Base-by-base conservation (phyloP, 2,797 vertebrate genomes). In the Streptopelia turtur region DNA sequence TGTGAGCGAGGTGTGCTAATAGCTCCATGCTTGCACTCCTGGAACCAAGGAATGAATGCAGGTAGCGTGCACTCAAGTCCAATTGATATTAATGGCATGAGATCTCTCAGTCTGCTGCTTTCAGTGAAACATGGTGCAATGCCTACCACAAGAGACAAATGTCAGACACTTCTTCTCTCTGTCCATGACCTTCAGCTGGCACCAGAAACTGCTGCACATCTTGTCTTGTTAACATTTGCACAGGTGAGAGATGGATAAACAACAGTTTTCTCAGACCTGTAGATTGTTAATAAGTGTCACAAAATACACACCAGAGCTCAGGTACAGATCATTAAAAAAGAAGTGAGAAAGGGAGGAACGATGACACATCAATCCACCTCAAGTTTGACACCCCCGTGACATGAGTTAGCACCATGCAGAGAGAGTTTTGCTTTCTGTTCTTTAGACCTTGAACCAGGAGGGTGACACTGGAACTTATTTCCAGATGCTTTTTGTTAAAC, bases 301-400 rank as follows among this genome's bases (percentile, higher is more conserved):
- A 92, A 94, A 96, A 97, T 59, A 94, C 74, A 95, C 85, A 90
- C 60, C 6, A n/a, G 90, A 80, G 75, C 82, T 97, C 92, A 95
- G 93, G 92, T 90, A 93, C 82, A 95, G 87, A 94, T 97, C 95
- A 93, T 97, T 98, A 97, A 93, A 97, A 92, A 84, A 64, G 91
- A 78, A 95, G 76, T n/a, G 87, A 82, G 95, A 96, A 97, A 91
- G 84, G 91, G 85, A 96, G 57, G 77, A 96, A 96, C 89, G 96
- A 96, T 75, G 60, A 77, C 78, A 85, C 25, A 83, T 94, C 95
- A 96, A 83, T 97, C 59, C 85, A 94, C 33, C 60, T 90, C 69
- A 80, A 90, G 39, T 87, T 61, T 95, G 92, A 93, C 84, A 95
- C n/a, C 60, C 87, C 80, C 33, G 5, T 87, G 92, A 85, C 77